phyloP scores from a whole-genome alignment of 2,888 invertebrate species.

The Trachelus troglodyta region DNA sequence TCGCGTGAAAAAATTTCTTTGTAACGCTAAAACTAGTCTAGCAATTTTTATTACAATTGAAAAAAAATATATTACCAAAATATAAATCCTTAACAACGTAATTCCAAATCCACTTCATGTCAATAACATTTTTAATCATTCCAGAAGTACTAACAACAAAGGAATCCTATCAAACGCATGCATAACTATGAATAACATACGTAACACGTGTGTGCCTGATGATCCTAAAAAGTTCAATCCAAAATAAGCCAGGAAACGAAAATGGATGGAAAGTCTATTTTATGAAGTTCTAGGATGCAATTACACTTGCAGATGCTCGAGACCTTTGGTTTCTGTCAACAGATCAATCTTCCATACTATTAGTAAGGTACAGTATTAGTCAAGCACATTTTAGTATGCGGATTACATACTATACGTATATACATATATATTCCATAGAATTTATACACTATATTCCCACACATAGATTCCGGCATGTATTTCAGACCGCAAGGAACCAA shows the following conservation, averaged over 20 bases:
- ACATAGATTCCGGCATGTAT: neutral
- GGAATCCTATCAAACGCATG: neutral
- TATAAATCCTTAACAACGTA: no score
- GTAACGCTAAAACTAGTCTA: neutral
- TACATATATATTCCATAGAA: no score
- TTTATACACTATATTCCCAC: neutral
- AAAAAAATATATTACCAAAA: neutral
- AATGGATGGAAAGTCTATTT: neutral
- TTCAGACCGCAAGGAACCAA: neutral
- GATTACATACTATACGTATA: neutral
- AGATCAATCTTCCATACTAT: conserved; percentile 44
- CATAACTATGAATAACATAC: neutral
- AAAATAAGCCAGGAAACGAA: neutral
- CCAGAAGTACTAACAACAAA: neutral
- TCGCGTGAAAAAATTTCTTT: neutral
- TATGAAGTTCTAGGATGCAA: conserved; percentile 19
- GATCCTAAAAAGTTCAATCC: neutral
- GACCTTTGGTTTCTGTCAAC: conserved; percentile 38
- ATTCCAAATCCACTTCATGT: no score
- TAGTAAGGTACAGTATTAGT: neutral
- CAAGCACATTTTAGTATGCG: neutral
- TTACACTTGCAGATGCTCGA: conserved; percentile 48
- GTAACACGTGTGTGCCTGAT: neutral
- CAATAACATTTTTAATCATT: neutral
- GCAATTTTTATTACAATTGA: neutral